Conservation (phyloP, 2,888 invertebrate species). For the Azorinus chamasolen region DNA sequence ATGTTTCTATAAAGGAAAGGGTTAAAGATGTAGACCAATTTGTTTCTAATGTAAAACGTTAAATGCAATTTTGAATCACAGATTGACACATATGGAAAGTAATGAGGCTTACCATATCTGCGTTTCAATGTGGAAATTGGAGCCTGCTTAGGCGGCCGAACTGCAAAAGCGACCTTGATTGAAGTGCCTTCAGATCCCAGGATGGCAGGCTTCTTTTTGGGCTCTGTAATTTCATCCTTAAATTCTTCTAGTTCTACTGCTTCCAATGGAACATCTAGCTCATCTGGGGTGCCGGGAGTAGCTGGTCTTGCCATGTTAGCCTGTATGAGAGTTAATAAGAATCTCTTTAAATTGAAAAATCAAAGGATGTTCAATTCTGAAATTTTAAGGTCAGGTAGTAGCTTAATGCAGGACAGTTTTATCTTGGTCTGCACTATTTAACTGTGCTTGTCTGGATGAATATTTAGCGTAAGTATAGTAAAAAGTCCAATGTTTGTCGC, state of each 20-base stretch:
- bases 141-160: slow-evolving; percentile 70
- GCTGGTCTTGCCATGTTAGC: slow-evolving; percentile 65
- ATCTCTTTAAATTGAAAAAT: neutral
- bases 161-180: slow-evolving; percentile 67
- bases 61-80: no score
- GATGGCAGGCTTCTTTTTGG: slow-evolving; percentile 80
- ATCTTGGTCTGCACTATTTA: no score
- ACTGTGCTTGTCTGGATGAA: no score
- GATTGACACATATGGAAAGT: no score
- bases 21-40: no score
- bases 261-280: neutral
- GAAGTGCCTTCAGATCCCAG: slow-evolving; percentile 78
- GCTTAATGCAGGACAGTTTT: no score
- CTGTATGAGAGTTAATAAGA: slow-evolving; percentile 33
- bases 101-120: slow-evolving; percentile 30
- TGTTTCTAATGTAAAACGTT: no score
- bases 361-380: no score
- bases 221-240: slow-evolving; percentile 41
- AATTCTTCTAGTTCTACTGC: neutral
- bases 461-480: no score
- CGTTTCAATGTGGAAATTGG: slow-evolving; percentile 53
- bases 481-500: no score
- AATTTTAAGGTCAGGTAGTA: no score
- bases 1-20: no score
- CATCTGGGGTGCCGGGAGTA: slow-evolving; percentile 61